Percentiles rank a stretch among this genome's conserved stretches.
Conservation (phyloP, 1,140 invertebrate genomes). For the Amyelois transitella region DNA sequence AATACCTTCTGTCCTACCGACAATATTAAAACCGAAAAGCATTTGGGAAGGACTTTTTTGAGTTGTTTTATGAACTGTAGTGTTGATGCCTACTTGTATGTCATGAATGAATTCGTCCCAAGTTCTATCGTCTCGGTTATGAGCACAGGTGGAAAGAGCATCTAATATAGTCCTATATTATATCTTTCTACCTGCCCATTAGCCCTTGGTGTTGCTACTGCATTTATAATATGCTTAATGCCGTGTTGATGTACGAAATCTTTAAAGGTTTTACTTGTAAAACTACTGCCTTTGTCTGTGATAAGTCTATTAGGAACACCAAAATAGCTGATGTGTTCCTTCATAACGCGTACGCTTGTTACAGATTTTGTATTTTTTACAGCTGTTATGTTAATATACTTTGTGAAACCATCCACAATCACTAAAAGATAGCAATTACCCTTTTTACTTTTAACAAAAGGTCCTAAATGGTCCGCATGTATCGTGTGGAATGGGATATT, state of each 20-base stretch:
- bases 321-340: slow-evolving; percentile 1
- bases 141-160: neutral
- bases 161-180: slow-evolving; percentile 5
- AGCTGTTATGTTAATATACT: neutral
- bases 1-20: neutral
- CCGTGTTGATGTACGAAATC: neutral
- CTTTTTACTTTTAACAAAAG: slow-evolving; percentile 2
- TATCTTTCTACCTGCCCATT: slow-evolving; percentile 4
- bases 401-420: slow-evolving; percentile 6
- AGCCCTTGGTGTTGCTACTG: slow-evolving; percentile 1
- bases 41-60: neutral
- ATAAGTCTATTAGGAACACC: neutral
- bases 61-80: slow-evolving; percentile 4
- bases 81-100: slow-evolving; percentile 7
- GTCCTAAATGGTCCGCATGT: neutral
- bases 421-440: slow-evolving; percentile 7
- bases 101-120: slow-evolving; percentile 4
- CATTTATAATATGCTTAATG: neutral
- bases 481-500: neutral
- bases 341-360: neutral
- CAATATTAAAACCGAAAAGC: neutral
- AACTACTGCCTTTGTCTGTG: neutral
- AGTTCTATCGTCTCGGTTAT: neutral
- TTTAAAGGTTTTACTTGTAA: neutral
- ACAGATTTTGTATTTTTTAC: neutral